Conservation (phyloP, 2,888 invertebrate species). For the Trimorus sp. region DNA sequence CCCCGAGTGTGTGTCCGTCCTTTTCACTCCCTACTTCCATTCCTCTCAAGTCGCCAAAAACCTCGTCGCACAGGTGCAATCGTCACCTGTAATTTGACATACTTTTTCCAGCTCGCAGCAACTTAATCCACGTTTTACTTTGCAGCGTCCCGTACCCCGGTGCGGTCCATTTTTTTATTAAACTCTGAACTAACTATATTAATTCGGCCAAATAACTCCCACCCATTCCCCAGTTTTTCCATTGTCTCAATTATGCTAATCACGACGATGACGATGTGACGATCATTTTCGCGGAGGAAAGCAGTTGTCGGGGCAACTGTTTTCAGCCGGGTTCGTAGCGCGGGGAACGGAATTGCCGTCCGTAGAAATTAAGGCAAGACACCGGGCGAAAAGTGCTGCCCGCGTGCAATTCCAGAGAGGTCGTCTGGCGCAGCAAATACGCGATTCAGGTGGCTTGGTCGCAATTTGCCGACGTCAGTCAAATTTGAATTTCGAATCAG, state of each 20-base stretch:
- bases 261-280: no score
- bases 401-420: slow-evolving; percentile 25
- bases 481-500: slow-evolving; percentile 65
- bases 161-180: slow-evolving; percentile 27
- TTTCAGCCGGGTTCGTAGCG: not conserved
- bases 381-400: slow-evolving; percentile 3
- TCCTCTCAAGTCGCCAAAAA: not conserved
- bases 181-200: not conserved
- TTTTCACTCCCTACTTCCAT: no score
- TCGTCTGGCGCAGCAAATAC: slow-evolving; percentile 38
- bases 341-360: not conserved
- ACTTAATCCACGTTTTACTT: slow-evolving; percentile 63
- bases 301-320: not conserved
- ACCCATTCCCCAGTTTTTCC: no score
- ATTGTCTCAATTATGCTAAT: no score
- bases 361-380: not conserved
- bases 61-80: not conserved
- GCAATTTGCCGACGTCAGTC: slow-evolving; percentile 61
- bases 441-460: slow-evolving; percentile 66
- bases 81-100: not conserved
- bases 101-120: slow-evolving; percentile 34
- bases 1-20: no score
- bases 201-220: no score
- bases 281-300: no score
- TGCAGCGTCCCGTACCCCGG: slow-evolving; percentile 54